A percentile compares a stretch with the other conserved stretches of the same genome.
These are phyloP conservation scores for Tetanocera ferruginea DNA, from an alignment of 2,888 invertebrate genomes.

Conservation along the genomic window DNA sequence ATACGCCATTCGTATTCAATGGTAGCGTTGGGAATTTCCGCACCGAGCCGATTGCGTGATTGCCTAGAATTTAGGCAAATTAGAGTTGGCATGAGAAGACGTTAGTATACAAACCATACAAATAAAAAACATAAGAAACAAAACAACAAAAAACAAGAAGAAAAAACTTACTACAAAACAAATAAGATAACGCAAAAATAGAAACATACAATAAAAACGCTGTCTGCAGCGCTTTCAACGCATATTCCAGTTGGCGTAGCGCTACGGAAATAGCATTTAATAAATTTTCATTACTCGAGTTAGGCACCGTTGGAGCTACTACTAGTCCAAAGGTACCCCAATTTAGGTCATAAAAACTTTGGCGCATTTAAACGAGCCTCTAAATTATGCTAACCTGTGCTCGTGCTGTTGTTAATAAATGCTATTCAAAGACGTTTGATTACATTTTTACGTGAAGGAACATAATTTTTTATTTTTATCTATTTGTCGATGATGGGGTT, in stretches of 20 bases:
- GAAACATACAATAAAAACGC: conserved; percentile 55
- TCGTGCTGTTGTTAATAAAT: conserved; percentile 13
- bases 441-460: conserved; percentile 61
- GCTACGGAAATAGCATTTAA: conserved; percentile 54
- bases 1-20: conserved; percentile 67
- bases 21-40: conserved; percentile 70
- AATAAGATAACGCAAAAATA: conserved; percentile 54
- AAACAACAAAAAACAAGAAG: conserved; percentile 19
- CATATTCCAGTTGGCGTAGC: background rate
- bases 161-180: background rate
- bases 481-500: conserved; percentile 49
- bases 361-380: conserved; percentile 25
- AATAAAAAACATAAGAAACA: conserved; percentile 34
- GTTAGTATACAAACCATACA: background rate
- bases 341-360: conserved; percentile 33
- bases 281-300: conserved; percentile 9
- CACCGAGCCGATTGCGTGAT: conserved; percentile 71
- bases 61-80: conserved; percentile 64
- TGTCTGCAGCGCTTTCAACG: conserved; percentile 2
- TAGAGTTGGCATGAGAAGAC: conserved; percentile 22
- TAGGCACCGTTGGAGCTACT: background rate
- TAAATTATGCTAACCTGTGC: conserved; percentile 1
- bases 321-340: background rate
- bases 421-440: conserved; percentile 56
- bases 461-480: conserved; percentile 50